These are phyloP conservation scores for Malthinus seriepunctatus DNA, from an alignment of 2,888 invertebrate species.

Conservation along the genomic window DNA sequence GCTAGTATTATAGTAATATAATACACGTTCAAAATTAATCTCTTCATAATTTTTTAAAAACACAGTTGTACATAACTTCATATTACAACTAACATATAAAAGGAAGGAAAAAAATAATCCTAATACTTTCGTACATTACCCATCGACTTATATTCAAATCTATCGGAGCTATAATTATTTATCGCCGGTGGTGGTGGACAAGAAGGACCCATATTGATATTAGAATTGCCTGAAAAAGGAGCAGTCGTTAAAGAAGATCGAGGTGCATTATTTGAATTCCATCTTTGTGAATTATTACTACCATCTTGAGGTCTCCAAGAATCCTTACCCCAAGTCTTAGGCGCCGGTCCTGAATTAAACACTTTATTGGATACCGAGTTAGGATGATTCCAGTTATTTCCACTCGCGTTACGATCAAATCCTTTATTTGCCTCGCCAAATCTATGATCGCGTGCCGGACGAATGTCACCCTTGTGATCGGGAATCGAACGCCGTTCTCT, in stretches of 20 bases:
- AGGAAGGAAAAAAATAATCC: no score
- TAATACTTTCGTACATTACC: slow-evolving; percentile 43
- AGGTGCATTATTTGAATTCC: slow-evolving; percentile 35
- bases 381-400: slow-evolving; percentile 34
- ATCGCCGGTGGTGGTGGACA: slow-evolving; percentile 52
- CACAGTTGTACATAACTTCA: no score
- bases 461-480: slow-evolving; percentile 40
- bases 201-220: slow-evolving; percentile 42
- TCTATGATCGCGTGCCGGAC: slow-evolving; percentile 51
- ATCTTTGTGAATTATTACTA: slow-evolving; percentile 30
- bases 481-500: slow-evolving; percentile 40
- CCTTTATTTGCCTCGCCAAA: slow-evolving; percentile 42
- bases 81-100: no score
- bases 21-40: no score
- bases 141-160: slow-evolving; percentile 46
- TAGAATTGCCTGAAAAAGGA: slow-evolving; percentile 43
- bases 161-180: slow-evolving; percentile 47
- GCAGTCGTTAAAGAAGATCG: slow-evolving; percentile 31
- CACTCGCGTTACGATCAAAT: slow-evolving; percentile 39
- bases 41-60: no score
- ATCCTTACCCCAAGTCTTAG: slow-evolving; percentile 38
- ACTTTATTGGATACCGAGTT: slow-evolving; percentile 30
- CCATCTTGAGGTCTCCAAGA: slow-evolving; percentile 30
- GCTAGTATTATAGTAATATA: no score
- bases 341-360: slow-evolving; percentile 24